Percentiles rank a stretch among this genome's conserved stretches.
phyloP scores from a whole-genome alignment of 1,140 invertebrate genomes.

The Littorina saxatilis region DNA sequence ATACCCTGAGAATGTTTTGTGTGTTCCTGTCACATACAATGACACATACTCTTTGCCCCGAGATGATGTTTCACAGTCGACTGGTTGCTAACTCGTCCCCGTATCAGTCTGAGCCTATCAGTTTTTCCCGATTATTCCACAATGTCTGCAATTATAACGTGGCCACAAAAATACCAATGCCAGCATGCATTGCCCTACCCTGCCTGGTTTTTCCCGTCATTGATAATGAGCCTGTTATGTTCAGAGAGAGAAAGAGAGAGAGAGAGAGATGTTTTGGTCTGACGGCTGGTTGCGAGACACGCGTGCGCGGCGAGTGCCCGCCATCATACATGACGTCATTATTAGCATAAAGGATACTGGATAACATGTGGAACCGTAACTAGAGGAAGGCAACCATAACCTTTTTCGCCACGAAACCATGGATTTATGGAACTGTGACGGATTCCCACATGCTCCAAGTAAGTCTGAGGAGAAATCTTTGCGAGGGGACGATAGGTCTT shows the following conservation, averaged over 20 bases:
- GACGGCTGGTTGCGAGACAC: neutral
- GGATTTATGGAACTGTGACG: neutral
- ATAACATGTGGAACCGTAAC: slow-evolving; percentile 36
- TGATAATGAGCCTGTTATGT: no score
- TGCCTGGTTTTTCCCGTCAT: neutral
- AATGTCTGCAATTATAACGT: no score
- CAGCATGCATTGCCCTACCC: neutral
- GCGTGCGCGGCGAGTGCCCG: slow-evolving; percentile 21
- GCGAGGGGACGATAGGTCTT: neutral
- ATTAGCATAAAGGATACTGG: slow-evolving; percentile 38
- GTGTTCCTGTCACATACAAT: no score
- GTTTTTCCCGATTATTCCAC: no score
- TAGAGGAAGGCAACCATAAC: slow-evolving; percentile 13
- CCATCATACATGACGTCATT: slow-evolving; percentile 38
- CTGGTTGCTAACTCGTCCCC: no score
- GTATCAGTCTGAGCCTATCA: no score
- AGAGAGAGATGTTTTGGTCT: no score
- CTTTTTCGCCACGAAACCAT: slow-evolving; percentile 17
- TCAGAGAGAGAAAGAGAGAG: no score
- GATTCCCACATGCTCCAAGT: neutral
- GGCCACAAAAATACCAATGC: neutral
- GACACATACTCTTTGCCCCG: no score
- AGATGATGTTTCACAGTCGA: no score
- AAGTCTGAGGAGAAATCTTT: neutral
- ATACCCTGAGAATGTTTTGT: no score